Percentiles rank a stretch among this genome's conserved stretches.
These are phyloP conservation scores for Drosophila biarmipes DNA, from an alignment of 1,140 invertebrate species.

Conservation along the genomic window DNA sequence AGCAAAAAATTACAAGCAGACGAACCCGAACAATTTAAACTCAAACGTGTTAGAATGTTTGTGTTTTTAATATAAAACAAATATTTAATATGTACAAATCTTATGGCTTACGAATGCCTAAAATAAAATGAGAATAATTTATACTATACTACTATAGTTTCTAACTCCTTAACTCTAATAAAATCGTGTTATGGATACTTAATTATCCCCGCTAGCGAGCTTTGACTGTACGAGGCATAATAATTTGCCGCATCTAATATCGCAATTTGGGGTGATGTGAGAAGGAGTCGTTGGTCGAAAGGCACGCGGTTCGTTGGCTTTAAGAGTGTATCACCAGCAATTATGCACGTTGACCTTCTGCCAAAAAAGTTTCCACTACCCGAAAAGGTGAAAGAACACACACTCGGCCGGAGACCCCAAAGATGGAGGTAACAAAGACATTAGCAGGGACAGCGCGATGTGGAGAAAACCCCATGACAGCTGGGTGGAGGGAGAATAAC, in stretches of 20 bases:
- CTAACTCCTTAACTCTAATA: not conserved
- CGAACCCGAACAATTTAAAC: not conserved
- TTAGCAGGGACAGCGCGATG: slow-evolving; percentile 15
- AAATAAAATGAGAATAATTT: too few relatives aligned
- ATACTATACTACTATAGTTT: too few relatives aligned
- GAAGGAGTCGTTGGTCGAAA: slow-evolving; percentile 19
- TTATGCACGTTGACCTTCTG: slow-evolving; percentile 80
- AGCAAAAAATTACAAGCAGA: slow-evolving; percentile 8
- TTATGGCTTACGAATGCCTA: too few relatives aligned
- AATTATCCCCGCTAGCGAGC: not conserved
- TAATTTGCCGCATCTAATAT: slow-evolving; percentile 59
- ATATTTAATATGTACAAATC: too few relatives aligned
- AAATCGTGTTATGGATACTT: not conserved
- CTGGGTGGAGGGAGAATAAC: not conserved
- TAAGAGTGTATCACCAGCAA: slow-evolving; percentile 50
- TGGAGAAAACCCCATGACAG: slow-evolving; percentile 14
- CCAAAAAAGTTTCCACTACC: slow-evolving; percentile 62
- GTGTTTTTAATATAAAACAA: too few relatives aligned
- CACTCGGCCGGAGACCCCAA: slow-evolving; percentile 16
- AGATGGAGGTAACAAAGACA: slow-evolving; percentile 42
- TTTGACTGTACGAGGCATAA: slow-evolving; percentile 11
- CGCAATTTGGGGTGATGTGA: slow-evolving; percentile 5
- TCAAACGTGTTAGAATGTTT: not conserved
- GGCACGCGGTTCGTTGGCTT: slow-evolving; percentile 44
- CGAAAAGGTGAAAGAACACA: slow-evolving; percentile 46